These are phyloP conservation scores for Hypselothyrea guttata DNA, from an alignment of 2,888 invertebrate species.

Conservation along the genomic window DNA sequence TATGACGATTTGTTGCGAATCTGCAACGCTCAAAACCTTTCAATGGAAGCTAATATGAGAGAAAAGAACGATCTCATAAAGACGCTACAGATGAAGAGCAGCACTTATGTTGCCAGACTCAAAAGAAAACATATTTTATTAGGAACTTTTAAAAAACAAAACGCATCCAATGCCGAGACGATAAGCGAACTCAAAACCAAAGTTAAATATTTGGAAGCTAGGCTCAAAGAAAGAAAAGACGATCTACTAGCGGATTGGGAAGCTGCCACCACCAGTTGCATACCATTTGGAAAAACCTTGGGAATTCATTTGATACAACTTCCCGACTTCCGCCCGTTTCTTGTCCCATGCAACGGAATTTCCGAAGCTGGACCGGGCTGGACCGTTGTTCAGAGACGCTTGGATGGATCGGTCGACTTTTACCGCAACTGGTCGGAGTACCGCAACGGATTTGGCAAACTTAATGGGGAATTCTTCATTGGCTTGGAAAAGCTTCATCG, in stretches of 20 bases:
- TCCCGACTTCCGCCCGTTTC: slow-evolving; percentile 79
- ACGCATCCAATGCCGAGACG: slow-evolving; percentile 29
- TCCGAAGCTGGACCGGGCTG: slow-evolving; percentile 84
- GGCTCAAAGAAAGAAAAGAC: slow-evolving; percentile 55
- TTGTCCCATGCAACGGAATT: slow-evolving; percentile 53
- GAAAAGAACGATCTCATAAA: slow-evolving; percentile 44
- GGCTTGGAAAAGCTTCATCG: slow-evolving; percentile 87
- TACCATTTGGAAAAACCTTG: slow-evolving; percentile 42
- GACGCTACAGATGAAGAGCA: slow-evolving; percentile 37
- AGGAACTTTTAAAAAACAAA: slow-evolving; percentile 34
- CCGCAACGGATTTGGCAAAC: slow-evolving; percentile 87
- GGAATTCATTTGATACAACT: slow-evolving; percentile 58
- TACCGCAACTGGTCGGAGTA: slow-evolving; percentile 86
- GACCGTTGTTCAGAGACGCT: slow-evolving; percentile 87
- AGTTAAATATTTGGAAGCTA: slow-evolving; percentile 28
- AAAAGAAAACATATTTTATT: slow-evolving; percentile 53
- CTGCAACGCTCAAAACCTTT: slow-evolving; percentile 42
- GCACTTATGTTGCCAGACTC: slow-evolving; percentile 49
- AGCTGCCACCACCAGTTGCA: slow-evolving; percentile 55
- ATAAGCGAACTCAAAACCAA: slow-evolving; percentile 44
- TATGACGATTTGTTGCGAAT: slow-evolving; percentile 40
- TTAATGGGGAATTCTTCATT: slow-evolving; percentile 88
- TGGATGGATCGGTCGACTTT: slow-evolving; percentile 87
- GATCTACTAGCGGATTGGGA: slow-evolving; percentile 62
- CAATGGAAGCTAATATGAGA: slow-evolving; percentile 10